Evolutionary conservation across 1,140 invertebrate genomes (phyloP), one percentile per base, ranked within the genome.

Genomic region (Rhopalosiphum padi): DNA sequence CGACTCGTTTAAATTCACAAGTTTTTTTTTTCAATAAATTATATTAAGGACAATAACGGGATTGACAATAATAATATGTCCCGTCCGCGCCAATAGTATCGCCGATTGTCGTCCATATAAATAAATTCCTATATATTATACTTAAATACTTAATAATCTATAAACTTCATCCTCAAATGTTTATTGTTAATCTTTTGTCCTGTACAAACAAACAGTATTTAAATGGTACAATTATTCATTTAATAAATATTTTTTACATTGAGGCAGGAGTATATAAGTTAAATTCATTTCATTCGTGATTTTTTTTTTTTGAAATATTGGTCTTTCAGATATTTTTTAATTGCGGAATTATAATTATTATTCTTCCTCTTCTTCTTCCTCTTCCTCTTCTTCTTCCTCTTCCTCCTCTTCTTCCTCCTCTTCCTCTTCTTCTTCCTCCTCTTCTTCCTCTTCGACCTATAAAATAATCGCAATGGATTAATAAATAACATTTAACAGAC

Each of bases 361-460:
- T 93, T 94, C 83, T 43, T 94, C 93, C 35, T 94, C 93, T 82
- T 94, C 90, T 41, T 94, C 93, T 25, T 94, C 94, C 25, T 94
- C 94, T 85, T 94, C 94, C 22, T 94, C 94, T 53, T 94, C 94
- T 25, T 94, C 94, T 55, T 94, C 94, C 51, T 94, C 94, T 30
- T 94, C 93, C 18, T 94, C 93, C 21, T 94, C 94, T 46, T 94
- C 94, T 51, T 94, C 94, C 30, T 93, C 93, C 37, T 94, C 94
- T 11, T 94, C 94, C 35, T 94, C 94, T 46, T 94, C 94, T 68
- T 94, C 94, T 23, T 94, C 94, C 41, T 94, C 94, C 51, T 94
- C 94, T 68, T 94, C 94, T 83, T 94, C 94, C 35, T 94, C 94
- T 82, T 94, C 94, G 18, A 93, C 94, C 92, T 94, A 35, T 93